These are phyloP conservation scores for Takifugu bimaculatus DNA, from an alignment of 2,113 vertebrate genomes.

Conservation along the genomic window DNA sequence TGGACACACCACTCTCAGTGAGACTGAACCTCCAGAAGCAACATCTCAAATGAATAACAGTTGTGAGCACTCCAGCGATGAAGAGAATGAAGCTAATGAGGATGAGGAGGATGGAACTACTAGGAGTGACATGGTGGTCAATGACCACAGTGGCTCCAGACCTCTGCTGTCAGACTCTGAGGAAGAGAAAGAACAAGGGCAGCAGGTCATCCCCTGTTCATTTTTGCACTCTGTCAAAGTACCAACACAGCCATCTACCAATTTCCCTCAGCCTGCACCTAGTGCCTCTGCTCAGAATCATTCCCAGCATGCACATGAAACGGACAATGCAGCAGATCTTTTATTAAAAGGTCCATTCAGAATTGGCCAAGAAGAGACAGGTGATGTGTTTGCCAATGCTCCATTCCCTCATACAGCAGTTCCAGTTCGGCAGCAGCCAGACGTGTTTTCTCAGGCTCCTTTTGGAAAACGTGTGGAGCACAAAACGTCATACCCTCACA, in stretches of 20 bases:
- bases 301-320: conserved; percentile 43
- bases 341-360: conserved; percentile 88
- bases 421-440: conserved; percentile 68
- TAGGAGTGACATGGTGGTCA: conserved; percentile 74
- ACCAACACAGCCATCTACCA: conserved; percentile 20
- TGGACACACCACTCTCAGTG: conserved; percentile 59
- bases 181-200: conserved; percentile 80
- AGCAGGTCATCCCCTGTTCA: conserved; percentile 10
- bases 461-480: conserved; percentile 79
- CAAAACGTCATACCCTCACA: conserved; percentile 17
- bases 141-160: conserved; percentile 88
- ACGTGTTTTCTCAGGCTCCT: conserved; percentile 91
- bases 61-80: conserved; percentile 92
- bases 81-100: conserved; percentile 70
- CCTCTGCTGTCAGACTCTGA: conserved; percentile 91
- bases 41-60: conserved; percentile 42
- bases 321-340: conserved; percentile 68
- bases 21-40: conserved; percentile 33
- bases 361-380: conserved; percentile 65
- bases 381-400: conserved; percentile 89
- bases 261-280: conserved; percentile 23
- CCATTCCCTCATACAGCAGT: conserved; percentile 76
- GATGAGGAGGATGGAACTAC: conserved; percentile 44
- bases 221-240: conserved; percentile 1
- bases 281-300: conserved; percentile 38